Evolutionary conservation across 1,140 invertebrate species (phyloP).

Genomic region (Triops longicaudatus): DNA sequence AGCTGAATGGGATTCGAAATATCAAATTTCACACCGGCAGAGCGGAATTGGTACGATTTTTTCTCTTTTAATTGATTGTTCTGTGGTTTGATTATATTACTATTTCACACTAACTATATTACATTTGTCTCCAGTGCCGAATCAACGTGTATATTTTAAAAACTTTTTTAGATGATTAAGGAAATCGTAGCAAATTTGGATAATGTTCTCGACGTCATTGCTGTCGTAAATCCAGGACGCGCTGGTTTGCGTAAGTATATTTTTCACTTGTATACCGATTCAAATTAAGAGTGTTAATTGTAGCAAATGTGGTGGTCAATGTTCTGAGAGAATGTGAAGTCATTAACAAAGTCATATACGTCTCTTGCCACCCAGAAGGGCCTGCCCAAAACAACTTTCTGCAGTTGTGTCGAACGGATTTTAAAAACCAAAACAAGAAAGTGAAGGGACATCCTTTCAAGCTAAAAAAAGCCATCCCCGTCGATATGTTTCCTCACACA

Average conservation of each 20-base stretch:
- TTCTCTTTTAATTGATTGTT: not conserved
- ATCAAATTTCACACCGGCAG: conserved; percentile 43
- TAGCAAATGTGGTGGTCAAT: conserved; percentile 42
- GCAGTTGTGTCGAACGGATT: conserved; percentile 33
- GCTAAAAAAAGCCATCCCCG: conserved; percentile 40
- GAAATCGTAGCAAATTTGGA: conserved; percentile 31
- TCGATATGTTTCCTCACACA: conserved; percentile 54
- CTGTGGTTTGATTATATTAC: not conserved
- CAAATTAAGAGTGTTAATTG: conserved; percentile 31
- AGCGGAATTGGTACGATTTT: conserved; percentile 9
- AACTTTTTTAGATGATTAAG: conserved; percentile 23
- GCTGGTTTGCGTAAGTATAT: conserved; percentile 34
- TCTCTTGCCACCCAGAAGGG: conserved; percentile 45
- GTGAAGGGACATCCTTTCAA: conserved; percentile 32
- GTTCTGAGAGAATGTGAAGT: conserved; percentile 39
- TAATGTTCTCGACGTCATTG: conserved; percentile 32
- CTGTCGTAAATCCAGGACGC: conserved; percentile 35
- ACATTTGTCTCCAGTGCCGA: too few relatives aligned
- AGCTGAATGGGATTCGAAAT: conserved; percentile 43
- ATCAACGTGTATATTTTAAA: too few relatives aligned
- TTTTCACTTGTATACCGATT: conserved; percentile 17
- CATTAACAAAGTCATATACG: conserved; percentile 44
- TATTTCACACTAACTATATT: too few relatives aligned
- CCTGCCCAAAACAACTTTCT: conserved; percentile 43
- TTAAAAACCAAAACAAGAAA: conserved; percentile 22